A percentile compares a stretch with the other conserved stretches of the same genome.
phyloP scores from a whole-genome alignment of 2,797 vertebrate genomes.

The Micrastur ruficollis region DNA sequence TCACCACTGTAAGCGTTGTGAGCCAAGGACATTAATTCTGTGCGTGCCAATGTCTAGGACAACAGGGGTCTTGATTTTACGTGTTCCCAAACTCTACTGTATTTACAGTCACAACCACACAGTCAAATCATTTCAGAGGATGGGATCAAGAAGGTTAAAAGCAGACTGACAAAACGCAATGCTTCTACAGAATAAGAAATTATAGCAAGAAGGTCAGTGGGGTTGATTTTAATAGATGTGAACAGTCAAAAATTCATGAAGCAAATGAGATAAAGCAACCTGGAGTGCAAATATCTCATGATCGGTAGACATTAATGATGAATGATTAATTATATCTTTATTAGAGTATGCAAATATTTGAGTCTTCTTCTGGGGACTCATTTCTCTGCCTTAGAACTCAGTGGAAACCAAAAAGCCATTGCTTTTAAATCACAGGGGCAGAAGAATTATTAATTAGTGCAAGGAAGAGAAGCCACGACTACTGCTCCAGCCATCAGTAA shows the following conservation, averaged over 20 bases:
- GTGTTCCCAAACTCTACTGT: neutral
- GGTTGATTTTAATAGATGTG: neutral
- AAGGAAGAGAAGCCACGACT: neutral
- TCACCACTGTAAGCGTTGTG: neutral
- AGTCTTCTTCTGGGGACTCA: neutral
- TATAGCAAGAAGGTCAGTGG: neutral
- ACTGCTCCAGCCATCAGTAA: neutral
- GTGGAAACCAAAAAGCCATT: neutral
- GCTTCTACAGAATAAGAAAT: neutral
- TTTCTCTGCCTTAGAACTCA: neutral
- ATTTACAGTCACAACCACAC: neutral
- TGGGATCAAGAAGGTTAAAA: neutral
- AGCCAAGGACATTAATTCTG: neutral
- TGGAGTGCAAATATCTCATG: neutral
- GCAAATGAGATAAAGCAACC: neutral
- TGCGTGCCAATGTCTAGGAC: neutral
- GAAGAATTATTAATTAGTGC: neutral
- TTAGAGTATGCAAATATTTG: neutral
- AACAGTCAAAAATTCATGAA: neutral
- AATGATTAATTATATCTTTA: neutral
- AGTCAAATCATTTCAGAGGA: neutral
- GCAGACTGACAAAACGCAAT: neutral
- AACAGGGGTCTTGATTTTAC: neutral
- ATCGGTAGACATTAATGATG: neutral
- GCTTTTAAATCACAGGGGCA: neutral